Percentiles rank a stretch among this genome's conserved stretches.
These are phyloP conservation scores for Coccyzus lansbergi DNA, from an alignment of 2,797 vertebrate genomes.

Conservation along the genomic window DNA sequence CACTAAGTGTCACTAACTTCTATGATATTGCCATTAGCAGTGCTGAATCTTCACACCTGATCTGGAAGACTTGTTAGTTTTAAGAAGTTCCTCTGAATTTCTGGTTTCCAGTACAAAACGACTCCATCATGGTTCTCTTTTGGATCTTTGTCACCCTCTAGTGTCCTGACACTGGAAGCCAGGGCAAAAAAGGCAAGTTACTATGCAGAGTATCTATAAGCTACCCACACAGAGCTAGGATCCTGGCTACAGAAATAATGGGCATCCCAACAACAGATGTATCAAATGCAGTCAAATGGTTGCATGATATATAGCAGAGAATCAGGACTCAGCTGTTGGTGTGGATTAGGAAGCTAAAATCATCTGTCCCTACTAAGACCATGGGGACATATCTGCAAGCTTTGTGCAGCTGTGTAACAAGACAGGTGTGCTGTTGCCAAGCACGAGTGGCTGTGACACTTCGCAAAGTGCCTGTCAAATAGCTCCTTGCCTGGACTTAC, in stretches of 20 bases:
- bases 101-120: background rate
- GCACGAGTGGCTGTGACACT: background rate
- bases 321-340: background rate
- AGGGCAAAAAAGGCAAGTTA: background rate
- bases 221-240: accelerated
- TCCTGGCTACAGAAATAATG: background rate
- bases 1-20: background rate
- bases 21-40: background rate
- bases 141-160: constrained; percentile 66
- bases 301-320: background rate
- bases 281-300: background rate
- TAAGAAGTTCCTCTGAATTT: background rate
- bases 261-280: background rate
- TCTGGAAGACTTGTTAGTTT: background rate
- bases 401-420: background rate
- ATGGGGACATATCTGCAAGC: background rate
- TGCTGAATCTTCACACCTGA: accelerated
- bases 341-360: background rate
- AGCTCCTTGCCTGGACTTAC: background rate
- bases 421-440: background rate
- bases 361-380: background rate
- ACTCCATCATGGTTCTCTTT: background rate
- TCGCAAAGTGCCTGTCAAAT: background rate
- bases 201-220: background rate
- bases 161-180: background rate